Evolutionary conservation across 2,888 invertebrate genomes (phyloP), one percentile per base, ranked within the genome.

Genomic region (Agriopis aurantiaria): DNA sequence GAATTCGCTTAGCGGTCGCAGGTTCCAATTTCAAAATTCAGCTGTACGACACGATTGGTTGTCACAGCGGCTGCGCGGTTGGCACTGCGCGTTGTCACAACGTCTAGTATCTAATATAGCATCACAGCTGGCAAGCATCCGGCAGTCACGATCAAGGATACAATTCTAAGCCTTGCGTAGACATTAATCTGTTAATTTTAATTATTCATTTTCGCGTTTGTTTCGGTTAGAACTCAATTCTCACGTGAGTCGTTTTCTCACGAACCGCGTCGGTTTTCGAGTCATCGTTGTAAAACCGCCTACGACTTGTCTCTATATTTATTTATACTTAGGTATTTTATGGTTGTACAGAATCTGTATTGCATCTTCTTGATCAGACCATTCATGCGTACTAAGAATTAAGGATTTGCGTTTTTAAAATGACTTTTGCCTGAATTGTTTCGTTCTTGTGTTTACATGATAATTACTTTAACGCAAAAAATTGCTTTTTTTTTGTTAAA

Each of bases 21-120:
- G 51, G 40, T 62, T 69, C 46, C 23, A 55, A 64, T 45, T 64
- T 52, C 8, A 59, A 65, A 65, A n/a, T 8, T 23, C 23, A n/a
- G 45, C 43, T 45, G 8, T 17, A 53, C 52, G 48, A 52, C 65
- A 41, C 65, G 58, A 69, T 66, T 74, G 70, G 73, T 60, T 57
- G 62, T 63, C 57, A 48, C 70, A 57, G 49, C 75, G 79, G 61
- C 75, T 71, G 81, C 77, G 73, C 79, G 71, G 58, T 58, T 63
- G 52, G 59, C 63, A 80, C 81, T 79, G 82, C 68, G 75, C 69
- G 40, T 72, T 67, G 55, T 65, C 71, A 72, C 43, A 73, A 63
- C 74, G 71, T 71, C 72, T 73, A 73, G 75, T 72, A 71, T 62
- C 78, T 83, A 82, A 79, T 80, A 80, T 81, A 81, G 74, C 71